A percentile compares a stretch with the other conserved stretches of the same genome.
Evolutionary conservation across 2,113 vertebrate species (phyloP).

Genomic region (Notothenia coriiceps): DNA sequence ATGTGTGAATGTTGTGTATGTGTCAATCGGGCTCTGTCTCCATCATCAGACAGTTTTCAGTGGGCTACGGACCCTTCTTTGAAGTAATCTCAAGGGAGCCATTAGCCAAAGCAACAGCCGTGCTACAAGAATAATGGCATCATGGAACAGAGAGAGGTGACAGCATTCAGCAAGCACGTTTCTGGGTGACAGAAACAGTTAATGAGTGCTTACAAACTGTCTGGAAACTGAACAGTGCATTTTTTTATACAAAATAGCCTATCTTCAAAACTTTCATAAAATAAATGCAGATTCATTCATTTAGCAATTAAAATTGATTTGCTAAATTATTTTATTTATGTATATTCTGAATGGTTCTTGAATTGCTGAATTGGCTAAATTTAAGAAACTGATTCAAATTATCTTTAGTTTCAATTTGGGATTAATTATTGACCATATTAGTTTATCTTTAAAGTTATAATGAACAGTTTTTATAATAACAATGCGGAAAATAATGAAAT

Average conservation of each 20-base stretch:
- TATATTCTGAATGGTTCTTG: not conserved
- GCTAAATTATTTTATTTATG: not conserved
- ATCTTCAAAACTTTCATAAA: conserved; percentile 4
- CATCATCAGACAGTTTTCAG: conserved; percentile 65
- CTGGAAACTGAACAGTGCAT: conserved; percentile 13
- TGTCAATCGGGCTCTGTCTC: conserved; percentile 61
- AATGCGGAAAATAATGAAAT: not conserved
- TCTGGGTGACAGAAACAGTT: conserved; percentile 56
- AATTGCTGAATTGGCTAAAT: not conserved
- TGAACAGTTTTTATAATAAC: not conserved
- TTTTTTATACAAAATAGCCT: not conserved
- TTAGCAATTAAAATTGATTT: not conserved
- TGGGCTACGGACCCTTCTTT: conserved; percentile 57
- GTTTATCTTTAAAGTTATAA: not conserved
- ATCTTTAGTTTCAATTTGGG: not conserved
- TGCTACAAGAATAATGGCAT: conserved; percentile 66
- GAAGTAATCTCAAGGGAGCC: conserved; percentile 80
- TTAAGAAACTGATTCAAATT: not conserved
- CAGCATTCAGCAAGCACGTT: conserved; percentile 64
- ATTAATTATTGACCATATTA: not conserved
- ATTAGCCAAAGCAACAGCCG: conserved; percentile 65
- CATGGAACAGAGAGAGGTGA: conserved; percentile 72
- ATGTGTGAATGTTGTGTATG: conserved; percentile 70
- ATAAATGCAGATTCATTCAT: not conserved
- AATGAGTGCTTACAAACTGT: conserved; percentile 36